These are phyloP conservation scores for Drosophila yooni DNA, from an alignment of 2,888 invertebrate genomes.

Conservation along the genomic window DNA sequence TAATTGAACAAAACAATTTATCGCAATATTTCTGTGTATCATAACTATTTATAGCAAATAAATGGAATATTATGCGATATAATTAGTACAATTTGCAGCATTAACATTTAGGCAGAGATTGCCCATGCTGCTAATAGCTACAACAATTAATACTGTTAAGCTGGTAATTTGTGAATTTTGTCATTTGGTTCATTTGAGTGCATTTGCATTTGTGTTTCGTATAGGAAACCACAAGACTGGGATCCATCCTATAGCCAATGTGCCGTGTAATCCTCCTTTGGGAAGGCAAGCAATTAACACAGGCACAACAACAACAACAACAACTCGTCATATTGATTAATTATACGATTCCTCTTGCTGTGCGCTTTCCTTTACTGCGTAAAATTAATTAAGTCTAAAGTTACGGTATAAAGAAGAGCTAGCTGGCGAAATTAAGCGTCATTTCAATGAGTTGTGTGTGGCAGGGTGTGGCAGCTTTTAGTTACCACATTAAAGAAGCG, in stretches of 20 bases:
- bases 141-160: not conserved
- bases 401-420: conserved; percentile 22
- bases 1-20: not conserved
- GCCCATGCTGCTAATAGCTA: not conserved
- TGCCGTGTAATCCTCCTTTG: not conserved
- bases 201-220: not conserved
- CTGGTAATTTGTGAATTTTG: not conserved
- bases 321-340: conserved; percentile 47
- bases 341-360: conserved; percentile 24
- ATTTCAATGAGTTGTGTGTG: not conserved
- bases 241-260: not conserved
- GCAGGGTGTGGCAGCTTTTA: conserved; percentile 11
- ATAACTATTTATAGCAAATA: not conserved
- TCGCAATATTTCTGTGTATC: not conserved
- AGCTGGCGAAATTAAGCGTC: conserved; percentile 20
- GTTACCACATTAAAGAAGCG: conserved; percentile 31
- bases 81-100: not conserved
- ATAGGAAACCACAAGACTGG: not conserved
- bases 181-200: not conserved
- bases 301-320: not conserved
- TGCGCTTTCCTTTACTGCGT: conserved; percentile 10
- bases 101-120: too few species aligned
- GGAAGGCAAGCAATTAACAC: conserved; percentile 10
- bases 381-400: conserved; percentile 53
- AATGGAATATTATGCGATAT: not conserved